A percentile compares a stretch with the other conserved stretches of the same genome.
phyloP scores from a whole-genome alignment of 2,797 vertebrate genomes.

The Megaceryle alcyon region DNA sequence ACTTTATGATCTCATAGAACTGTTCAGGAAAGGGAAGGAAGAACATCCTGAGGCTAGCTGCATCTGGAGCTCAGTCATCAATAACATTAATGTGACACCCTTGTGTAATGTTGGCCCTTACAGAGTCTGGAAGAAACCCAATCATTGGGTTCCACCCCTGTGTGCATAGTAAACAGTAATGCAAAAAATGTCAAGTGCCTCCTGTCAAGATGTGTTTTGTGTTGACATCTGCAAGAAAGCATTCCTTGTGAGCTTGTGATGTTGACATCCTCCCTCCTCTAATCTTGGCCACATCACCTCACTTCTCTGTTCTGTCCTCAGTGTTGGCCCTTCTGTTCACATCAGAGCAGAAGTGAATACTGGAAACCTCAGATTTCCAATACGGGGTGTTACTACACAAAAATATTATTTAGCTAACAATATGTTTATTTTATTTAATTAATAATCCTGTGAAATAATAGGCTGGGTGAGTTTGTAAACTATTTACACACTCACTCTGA shows the following conservation, averaged over 20 bases:
- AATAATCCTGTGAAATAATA: neutral
- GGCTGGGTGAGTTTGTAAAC: neutral
- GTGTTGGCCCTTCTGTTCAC: neutral
- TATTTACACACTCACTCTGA: neutral
- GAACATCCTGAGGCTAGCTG: neutral
- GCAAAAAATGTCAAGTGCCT: neutral
- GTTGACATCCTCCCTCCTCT: neutral
- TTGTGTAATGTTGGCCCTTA: neutral
- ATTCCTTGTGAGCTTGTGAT: neutral
- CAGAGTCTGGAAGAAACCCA: neutral
- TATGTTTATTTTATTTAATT: neutral
- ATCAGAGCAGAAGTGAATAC: neutral
- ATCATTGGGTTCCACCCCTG: accelerated
- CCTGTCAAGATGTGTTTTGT: neutral
- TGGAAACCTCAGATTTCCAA: neutral
- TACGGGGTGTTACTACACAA: neutral
- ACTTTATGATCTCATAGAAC: neutral
- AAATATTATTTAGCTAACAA: neutral
- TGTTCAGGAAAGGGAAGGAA: neutral
- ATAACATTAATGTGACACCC: neutral
- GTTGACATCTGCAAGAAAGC: neutral
- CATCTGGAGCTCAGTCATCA: neutral
- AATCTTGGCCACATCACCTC: neutral
- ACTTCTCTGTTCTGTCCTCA: neutral
- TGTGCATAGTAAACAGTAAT: neutral